Percentiles rank a stretch among this genome's conserved stretches.
These are phyloP conservation scores for Psophia crepitans DNA, from an alignment of 2,113 vertebrate species.

Conservation along the genomic window DNA sequence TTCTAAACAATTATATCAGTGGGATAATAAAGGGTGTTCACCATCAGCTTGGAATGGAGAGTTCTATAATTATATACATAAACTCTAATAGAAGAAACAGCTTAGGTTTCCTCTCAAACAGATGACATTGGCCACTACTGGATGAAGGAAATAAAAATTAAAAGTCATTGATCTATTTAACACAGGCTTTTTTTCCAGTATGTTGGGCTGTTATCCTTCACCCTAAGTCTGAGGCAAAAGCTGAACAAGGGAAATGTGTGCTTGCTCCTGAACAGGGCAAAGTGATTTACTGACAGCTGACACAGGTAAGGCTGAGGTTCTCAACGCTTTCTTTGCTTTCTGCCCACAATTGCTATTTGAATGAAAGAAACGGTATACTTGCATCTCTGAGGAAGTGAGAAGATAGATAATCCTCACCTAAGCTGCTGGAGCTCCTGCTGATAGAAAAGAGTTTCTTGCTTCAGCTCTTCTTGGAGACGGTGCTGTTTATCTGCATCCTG, in stretches of 20 bases:
- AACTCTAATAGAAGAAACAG: neutral
- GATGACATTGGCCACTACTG: neutral
- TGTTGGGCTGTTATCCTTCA: neutral
- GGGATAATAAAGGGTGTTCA: neutral
- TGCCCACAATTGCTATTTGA: neutral
- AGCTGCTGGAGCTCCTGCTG: conserved; percentile 69
- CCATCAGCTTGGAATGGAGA: neutral
- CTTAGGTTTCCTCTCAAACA: neutral
- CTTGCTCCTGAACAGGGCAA: neutral
- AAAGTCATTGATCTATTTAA: neutral
- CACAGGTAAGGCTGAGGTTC: neutral
- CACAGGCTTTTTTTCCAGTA: neutral
- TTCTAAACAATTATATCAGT: neutral
- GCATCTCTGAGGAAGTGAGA: neutral
- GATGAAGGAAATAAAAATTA: neutral
- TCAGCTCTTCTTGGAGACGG: conserved; percentile 61
- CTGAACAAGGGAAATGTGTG: fast-evolving
- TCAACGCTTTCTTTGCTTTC: neutral
- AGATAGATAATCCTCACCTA: conserved; percentile 69
- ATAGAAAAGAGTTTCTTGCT: conserved; percentile 44
- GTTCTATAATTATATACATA: neutral
- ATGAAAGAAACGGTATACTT: neutral
- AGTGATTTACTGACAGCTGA: neutral
- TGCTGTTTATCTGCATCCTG: conserved; percentile 65
- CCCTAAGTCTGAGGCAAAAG: neutral